A percentile compares a stretch with the other conserved stretches of the same genome.
Conservation (phyloP, 1,140 invertebrate genomes). For the Polyergus mexicanus region DNA sequence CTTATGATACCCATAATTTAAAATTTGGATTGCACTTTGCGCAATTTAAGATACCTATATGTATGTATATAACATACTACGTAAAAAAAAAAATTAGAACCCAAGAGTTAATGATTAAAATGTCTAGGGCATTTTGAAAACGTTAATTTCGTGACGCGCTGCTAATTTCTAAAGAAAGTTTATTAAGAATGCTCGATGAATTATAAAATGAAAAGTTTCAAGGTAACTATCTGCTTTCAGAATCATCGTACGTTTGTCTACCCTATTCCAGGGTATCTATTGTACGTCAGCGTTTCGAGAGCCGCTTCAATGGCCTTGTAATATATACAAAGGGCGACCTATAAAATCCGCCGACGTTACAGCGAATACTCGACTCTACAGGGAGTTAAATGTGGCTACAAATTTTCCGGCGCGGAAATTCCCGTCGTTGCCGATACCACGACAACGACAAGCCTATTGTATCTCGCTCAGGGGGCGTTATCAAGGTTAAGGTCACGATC, state of each 20-base stretch:
- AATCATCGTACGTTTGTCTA: slow-evolving; percentile 54
- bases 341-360: slow-evolving; percentile 37
- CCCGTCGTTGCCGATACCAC: slow-evolving; percentile 32
- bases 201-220: slow-evolving; percentile 40
- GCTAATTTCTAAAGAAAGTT: slow-evolving; percentile 21
- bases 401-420: slow-evolving; percentile 51
- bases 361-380: slow-evolving; percentile 24
- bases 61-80: not conserved
- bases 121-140: not conserved
- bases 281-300: slow-evolving; percentile 60
- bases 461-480: slow-evolving; percentile 56
- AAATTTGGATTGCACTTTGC: not conserved
- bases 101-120: not conserved
- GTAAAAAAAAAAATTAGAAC: not conserved
- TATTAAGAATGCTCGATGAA: slow-evolving; percentile 26
- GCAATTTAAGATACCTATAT: not conserved
- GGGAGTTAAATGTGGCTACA: not conserved
- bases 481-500: slow-evolving; percentile 71
- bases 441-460: slow-evolving; percentile 24
- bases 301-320: slow-evolving; percentile 57
- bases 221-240: slow-evolving; percentile 15
- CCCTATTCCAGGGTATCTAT: slow-evolving; percentile 8
- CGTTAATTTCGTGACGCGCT: not conserved
- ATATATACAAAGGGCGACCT: slow-evolving; percentile 61
- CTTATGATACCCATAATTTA: not conserved